Base-by-base conservation (phyloP, 2,113 vertebrate species). In the Proteles cristata region DNA sequence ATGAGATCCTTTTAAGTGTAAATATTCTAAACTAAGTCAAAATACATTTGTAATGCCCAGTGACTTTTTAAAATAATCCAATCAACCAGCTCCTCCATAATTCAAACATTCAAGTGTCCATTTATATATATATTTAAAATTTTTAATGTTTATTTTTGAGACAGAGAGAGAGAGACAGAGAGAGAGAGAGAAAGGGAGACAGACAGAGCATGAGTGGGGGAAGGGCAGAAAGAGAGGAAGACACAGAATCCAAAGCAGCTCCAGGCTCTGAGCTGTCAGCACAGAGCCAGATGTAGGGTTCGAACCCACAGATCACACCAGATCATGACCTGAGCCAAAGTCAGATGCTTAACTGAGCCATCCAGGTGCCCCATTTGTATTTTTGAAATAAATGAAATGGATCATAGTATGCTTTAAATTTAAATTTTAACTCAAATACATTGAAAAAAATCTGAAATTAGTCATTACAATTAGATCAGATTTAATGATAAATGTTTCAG, bases 1-100 rank as follows among this genome's bases (percentile, higher is more conserved):
- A 86, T 19, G 89, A 81, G 69, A 81, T 76, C 66, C 81, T 97
- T 96, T 96, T 79, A 96, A 97, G 77, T 90, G 39, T 84, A 96
- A 96, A 96, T 92, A 83, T 71, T 94, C 50, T 61, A 96, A 92
- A 92, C 45, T 35, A 79, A 96, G 39, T 95, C 90, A 96, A 97
- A 98, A 89, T 92, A 87, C n/a, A 91, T 84, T 94, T 88, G 92
- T 55, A 89, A 90, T 83, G 19, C 33, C 25, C 55, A 76, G 10
- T 73, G 23, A 71, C 83, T 87, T 96, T 76, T 80, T 11, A 12
- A 73, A 86, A 77, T 74, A 55, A 89, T 28, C 23, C 61, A 80
- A 63, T 93, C 95, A 86, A 69, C 50, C 23, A 84, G 31, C 83
- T 87, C 12, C n/a, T 94, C 35, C 74, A 84, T 95, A 96, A 91